Base-by-base conservation (phyloP, 2,888 invertebrate species). In the Stenotaenia linearis region DNA sequence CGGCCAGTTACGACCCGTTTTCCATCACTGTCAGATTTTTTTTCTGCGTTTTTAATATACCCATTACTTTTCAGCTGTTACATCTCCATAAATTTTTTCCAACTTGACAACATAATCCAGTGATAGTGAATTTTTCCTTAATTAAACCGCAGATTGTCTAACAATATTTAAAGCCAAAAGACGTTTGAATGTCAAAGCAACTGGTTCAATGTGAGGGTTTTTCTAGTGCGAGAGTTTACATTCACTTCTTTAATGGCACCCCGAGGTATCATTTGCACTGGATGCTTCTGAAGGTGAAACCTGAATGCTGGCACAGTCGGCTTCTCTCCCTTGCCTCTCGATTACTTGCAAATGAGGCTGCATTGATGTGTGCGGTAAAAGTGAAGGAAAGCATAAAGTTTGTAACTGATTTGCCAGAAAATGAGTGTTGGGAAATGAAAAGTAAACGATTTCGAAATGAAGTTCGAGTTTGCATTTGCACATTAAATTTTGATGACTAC, bases 271-370 rank as follows among this genome's bases (percentile, higher is more conserved):
- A 56, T 56, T 56, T 56, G 56, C 56, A 56, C 56, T 18, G 56
- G 56, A 56, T 56, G 56, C 56, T 18, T 56, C 56, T 18, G 23
- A 56, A 56, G 56, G 56, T 56, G 56, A 56, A 56, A 23, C 56
- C 18, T 15, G 56, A 56, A 56, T 56, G 56, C 56, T 15, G 56
- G 56, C 56, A 56, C 56, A 18, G 1, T n/a, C 21, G 56, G 56
- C 9, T 56, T 56, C 56, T 23, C 56, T 56, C 56, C 56, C 56
- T 18, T 2, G 56, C 56, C 56, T 56, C 56, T 56, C 56, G 56
- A 56, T 56, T 56, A 56, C 56, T 56, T 56, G 56, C 56, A 56
- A 56, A 56, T 56, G 56, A 56, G 56, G 56, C 56, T 56, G 56
- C 56, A 56, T 56, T 56, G 56, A 56, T 56, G 56, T 56, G 56